Conservation (phyloP, 2,113 vertebrate species). For the Amphiprion percula region DNA sequence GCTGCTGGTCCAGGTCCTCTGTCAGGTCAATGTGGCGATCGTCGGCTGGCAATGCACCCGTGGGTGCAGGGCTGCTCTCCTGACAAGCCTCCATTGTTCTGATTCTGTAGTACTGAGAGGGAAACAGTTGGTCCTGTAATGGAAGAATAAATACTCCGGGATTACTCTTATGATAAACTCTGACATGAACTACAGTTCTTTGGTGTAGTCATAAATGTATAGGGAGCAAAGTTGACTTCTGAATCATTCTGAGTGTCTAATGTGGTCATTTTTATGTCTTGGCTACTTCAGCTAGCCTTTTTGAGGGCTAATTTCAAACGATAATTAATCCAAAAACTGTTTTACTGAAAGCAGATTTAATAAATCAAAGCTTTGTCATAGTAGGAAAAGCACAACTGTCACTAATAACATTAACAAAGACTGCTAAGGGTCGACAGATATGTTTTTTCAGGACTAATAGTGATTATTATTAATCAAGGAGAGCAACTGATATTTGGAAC, state of each 20-base stretch:
- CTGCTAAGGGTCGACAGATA: too few species aligned
- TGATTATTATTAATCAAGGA: too few species aligned
- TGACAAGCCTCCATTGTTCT: slow-evolving; percentile 86
- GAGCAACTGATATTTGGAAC: too few species aligned
- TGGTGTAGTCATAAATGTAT: too few species aligned
- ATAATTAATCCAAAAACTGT: too few species aligned
- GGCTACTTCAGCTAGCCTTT: too few species aligned
- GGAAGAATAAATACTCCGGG: neutral
- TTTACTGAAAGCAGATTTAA: too few species aligned
- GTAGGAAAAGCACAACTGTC: neutral
- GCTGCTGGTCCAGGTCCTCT: slow-evolving; percentile 90
- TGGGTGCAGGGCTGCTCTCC: slow-evolving; percentile 49
- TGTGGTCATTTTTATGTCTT: too few species aligned
- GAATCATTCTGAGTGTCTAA: too few species aligned
- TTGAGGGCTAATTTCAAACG: too few species aligned
- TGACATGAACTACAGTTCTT: neutral
- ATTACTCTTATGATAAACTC: neutral
- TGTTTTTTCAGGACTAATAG: too few species aligned
- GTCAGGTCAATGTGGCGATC: slow-evolving; percentile 80
- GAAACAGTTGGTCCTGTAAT: slow-evolving; percentile 4
- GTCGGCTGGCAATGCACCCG: slow-evolving; percentile 30
- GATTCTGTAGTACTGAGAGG: slow-evolving; percentile 30
- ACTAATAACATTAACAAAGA: neutral
- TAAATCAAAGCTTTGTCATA: neutral
- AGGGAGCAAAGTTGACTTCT: too few species aligned